Base-by-base conservation (phyloP, 1,140 invertebrate genomes). In the Geopemphigus sp. region DNA sequence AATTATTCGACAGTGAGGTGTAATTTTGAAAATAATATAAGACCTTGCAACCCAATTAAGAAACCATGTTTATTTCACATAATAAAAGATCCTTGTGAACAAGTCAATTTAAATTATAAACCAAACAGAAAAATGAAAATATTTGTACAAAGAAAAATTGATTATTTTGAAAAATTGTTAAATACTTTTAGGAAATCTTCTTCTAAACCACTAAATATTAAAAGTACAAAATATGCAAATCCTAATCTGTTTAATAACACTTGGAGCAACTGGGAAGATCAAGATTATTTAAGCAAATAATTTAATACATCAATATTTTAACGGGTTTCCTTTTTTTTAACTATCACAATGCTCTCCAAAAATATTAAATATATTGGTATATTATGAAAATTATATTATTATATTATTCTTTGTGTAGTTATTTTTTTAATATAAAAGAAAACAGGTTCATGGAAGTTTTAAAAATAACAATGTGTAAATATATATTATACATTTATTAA, bases 51-150 rank as follows among this genome's bases (percentile, higher is more conserved):
- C 82, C 87, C 89, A 0, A 57, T 86, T 0, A 81, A 85, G 76
- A 84, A 86, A 6, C 89, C 91, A 5, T 95, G 93, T 83, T 84
- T 95, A 0, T 95, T 91, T 84, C 89, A 95, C 83, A 87, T 95
- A 45, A 85, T 85, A 11, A 85, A 88, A 24, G 93, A 95, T 86
- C 93, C 93, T 0, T 95, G 93, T 83, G 93, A 95, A 84, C 88
- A 85, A 74, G 86, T 89, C 39, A 93, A 95, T 86, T 83, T 95
- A n/a, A 78, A 78, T 26, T 81, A 76, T 29, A 39, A 53, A 24
- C 61, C 70, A 0, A 66, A 15, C 53, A n/a, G 19, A 0, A 26
- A 54, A 66, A 64, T 76, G 50, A 64, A 45, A 26, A 26, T 56
- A 17, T n/a, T 76, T 14, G 72, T 81, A 63, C 12, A 66, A 15